Evolutionary conservation across 2,113 vertebrate genomes (phyloP).

Genomic region (Petaurus breviceps): DNA sequence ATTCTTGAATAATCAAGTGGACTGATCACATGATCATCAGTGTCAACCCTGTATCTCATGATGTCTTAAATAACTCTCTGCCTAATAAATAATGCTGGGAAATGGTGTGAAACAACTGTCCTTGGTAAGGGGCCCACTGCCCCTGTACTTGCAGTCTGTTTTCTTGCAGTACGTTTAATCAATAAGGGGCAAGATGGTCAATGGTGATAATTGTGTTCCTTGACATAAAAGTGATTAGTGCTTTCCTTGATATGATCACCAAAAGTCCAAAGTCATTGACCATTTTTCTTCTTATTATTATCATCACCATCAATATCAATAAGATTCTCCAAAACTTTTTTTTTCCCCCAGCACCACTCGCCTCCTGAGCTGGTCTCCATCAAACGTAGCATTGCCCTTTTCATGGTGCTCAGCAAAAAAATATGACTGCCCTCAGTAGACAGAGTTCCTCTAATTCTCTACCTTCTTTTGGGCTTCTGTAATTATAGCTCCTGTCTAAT

Average conservation of each 20-base stretch:
- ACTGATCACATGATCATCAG: not conserved
- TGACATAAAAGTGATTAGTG: not conserved
- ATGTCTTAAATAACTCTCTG: not conserved
- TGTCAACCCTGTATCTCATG: not conserved
- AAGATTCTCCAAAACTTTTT: not conserved
- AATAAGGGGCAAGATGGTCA: too few relatives aligned
- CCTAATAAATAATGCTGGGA: not conserved
- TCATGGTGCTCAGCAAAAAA: not conserved
- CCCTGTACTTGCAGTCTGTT: too few relatives aligned
- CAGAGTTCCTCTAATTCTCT: not conserved
- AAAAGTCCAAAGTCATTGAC: slow-evolving; percentile 21
- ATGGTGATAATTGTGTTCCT: not conserved
- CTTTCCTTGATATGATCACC: not conserved
- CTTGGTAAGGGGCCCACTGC: too few relatives aligned
- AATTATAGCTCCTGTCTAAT: not conserved
- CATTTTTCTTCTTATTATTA: slow-evolving; percentile 12
- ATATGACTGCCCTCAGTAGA: not conserved
- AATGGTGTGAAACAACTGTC: not conserved
- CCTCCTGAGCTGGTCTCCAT: not conserved
- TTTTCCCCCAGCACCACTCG: not conserved
- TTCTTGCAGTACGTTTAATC: too few relatives aligned
- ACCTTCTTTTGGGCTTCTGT: not conserved
- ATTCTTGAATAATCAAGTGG: not conserved
- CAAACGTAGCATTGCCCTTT: not conserved
- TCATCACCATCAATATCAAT: not conserved